phyloP scores from a whole-genome alignment of 2,888 invertebrate genomes.

The Rhyacophila evoluta region DNA sequence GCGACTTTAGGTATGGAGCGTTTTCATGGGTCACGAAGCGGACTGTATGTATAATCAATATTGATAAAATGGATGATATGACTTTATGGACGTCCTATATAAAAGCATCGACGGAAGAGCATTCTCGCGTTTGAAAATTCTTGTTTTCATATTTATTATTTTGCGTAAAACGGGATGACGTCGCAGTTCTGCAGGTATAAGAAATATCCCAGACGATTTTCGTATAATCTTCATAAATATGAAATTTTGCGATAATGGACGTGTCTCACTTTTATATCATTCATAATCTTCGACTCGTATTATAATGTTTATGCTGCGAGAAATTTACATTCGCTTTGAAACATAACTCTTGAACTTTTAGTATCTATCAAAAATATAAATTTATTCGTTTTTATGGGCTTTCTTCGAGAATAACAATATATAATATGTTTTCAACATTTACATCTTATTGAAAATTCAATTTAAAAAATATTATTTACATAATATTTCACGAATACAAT shows the following conservation, averaged over 20 bases:
- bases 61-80: too few relatives aligned
- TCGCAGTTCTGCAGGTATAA: background rate
- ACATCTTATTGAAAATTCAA: too few relatives aligned
- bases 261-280: constrained; percentile 4
- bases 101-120: background rate
- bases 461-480: too few relatives aligned
- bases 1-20: too few relatives aligned
- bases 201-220: background rate
- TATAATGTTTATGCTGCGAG: background rate
- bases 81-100: background rate
- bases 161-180: background rate
- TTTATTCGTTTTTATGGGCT: background rate
- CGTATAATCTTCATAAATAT: constrained; percentile 1
- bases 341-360: constrained; percentile 7
- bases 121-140: background rate
- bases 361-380: background rate
- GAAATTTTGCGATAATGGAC: constrained; percentile 2
- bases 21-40: too few relatives aligned
- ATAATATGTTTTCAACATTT: too few relatives aligned
- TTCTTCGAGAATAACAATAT: background rate
- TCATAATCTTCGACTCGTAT: background rate
- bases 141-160: constrained; percentile 10
- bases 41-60: too few relatives aligned
- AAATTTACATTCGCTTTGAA: background rate
- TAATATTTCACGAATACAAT: too few relatives aligned